Base-by-base conservation (phyloP, 2,113 vertebrate species). In the Rhineura floridana region DNA sequence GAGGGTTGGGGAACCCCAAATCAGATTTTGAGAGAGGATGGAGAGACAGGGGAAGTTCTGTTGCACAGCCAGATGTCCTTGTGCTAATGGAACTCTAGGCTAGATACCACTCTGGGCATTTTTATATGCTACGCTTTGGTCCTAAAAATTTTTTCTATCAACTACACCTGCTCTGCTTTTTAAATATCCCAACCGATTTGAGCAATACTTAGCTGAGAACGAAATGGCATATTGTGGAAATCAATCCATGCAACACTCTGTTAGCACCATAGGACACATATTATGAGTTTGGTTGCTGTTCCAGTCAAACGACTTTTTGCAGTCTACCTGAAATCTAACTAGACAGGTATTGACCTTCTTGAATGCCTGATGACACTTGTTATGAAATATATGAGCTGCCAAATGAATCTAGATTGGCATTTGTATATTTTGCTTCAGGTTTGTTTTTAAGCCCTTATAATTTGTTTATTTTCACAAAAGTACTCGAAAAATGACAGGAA, bases 361-460 rank as follows among this genome's bases (percentile, higher is more conserved):
- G 59, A 88, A 62, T 33, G 36, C 59, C 23, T 28, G 25, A 44
- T 88, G 87, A 83, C 33, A 65, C 83, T 88, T 88, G 77, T 88
- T 83, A 77, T 67, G 70, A 88, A 83, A 83, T 88, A 75, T 76
- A 42, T 70, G 52, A 88, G 81, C 55, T 76, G 55, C 21, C 76
- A 48, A 88, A 76, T 65, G 33, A 75, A 39, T 83, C 82, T 83
- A 76, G 44, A 76, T 76, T 83, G 87, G 42, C 59, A 76, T 88
- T 76, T 88, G 55, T 83, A 76, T 76, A 83, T 88, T 88, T 87
- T 87, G 28, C 78, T 70, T 87, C 63, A 70, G 77, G 55, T 65
- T 81, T 87, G n/a, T 25, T 80, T 87, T 83, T 83, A 83, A 83
- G 33, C 33, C 72, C 62, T 76, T 72, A 7, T 1, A 7, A 50